Conservation (phyloP, 2,113 vertebrate genomes). For the Balaeniceps rex region DNA sequence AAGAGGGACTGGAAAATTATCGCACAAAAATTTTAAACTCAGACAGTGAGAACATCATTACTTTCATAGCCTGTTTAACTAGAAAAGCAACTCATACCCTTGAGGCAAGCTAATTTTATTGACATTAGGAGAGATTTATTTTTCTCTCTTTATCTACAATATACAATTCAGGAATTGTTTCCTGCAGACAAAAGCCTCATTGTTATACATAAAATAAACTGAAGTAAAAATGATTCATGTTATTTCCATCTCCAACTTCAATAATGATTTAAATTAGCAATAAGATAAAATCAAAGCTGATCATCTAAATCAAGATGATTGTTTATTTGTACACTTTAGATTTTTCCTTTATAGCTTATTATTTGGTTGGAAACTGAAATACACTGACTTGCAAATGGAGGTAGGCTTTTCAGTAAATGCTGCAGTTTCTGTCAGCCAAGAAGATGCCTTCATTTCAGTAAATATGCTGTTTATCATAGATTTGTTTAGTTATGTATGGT, state of each 20-base stretch:
- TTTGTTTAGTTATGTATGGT: not conserved
- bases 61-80: not conserved
- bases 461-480: not conserved
- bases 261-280: constrained; percentile 3
- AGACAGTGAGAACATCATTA: not conserved
- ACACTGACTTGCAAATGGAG: not conserved
- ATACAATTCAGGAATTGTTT: constrained; percentile 49
- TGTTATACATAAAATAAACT: constrained; percentile 42
- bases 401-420: not conserved
- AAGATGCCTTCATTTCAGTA: not conserved
- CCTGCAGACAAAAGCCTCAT: constrained; percentile 52
- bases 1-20: not conserved
- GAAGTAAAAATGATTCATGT: constrained; percentile 21
- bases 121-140: constrained; percentile 52
- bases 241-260: constrained; percentile 14
- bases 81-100: constrained; percentile 10
- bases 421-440: not conserved
- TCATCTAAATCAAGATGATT: not conserved
- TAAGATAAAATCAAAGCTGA: constrained; percentile 14
- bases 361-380: constrained; percentile 2
- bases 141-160: constrained; percentile 46
- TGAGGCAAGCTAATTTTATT: constrained; percentile 41
- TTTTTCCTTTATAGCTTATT: not conserved
- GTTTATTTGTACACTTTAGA: not conserved
- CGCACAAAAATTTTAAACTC: not conserved